Percentiles rank a stretch among this genome's conserved stretches.
phyloP scores from a whole-genome alignment of 2,888 invertebrate genomes.

The Microctonus aethiopoides region DNA sequence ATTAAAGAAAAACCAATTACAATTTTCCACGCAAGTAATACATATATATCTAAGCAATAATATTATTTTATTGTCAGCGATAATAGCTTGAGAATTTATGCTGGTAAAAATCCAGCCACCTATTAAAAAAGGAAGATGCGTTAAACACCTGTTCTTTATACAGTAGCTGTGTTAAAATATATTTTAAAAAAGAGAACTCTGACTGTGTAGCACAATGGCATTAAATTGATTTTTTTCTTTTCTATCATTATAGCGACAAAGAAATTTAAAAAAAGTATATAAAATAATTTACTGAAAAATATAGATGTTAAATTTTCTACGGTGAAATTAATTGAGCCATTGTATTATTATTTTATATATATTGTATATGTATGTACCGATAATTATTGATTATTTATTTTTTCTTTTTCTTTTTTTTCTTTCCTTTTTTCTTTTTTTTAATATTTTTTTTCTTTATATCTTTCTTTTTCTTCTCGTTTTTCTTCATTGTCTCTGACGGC shows the following conservation, averaged over 20 bases:
- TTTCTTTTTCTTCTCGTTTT: constrained; percentile 29
- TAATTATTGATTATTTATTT: constrained; percentile 25
- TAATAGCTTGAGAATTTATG: too few species aligned
- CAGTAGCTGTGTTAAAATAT: neutral
- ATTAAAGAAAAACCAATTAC: too few species aligned
- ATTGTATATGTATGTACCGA: neutral
- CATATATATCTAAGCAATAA: too few species aligned
- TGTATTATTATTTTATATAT: neutral
- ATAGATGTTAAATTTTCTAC: neutral
- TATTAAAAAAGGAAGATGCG: neutral
- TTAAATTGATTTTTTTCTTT: neutral
- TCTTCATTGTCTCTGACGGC: neutral
- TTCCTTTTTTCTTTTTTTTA: constrained; percentile 28
- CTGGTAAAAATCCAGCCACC: neutral
- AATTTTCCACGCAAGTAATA: too few species aligned
- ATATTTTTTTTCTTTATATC: constrained; percentile 22
- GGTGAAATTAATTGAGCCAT: neutral
- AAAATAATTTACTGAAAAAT: neutral
- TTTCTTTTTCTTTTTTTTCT: constrained; percentile 29
- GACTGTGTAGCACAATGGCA: neutral
- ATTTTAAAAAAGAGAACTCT: neutral
- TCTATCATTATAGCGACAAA: neutral
- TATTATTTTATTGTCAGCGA: too few species aligned
- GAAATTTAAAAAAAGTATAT: neutral
- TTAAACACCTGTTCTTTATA: neutral